Evolutionary conservation across 2,113 vertebrate species (phyloP).

Genomic region (Chauna torquata): DNA sequence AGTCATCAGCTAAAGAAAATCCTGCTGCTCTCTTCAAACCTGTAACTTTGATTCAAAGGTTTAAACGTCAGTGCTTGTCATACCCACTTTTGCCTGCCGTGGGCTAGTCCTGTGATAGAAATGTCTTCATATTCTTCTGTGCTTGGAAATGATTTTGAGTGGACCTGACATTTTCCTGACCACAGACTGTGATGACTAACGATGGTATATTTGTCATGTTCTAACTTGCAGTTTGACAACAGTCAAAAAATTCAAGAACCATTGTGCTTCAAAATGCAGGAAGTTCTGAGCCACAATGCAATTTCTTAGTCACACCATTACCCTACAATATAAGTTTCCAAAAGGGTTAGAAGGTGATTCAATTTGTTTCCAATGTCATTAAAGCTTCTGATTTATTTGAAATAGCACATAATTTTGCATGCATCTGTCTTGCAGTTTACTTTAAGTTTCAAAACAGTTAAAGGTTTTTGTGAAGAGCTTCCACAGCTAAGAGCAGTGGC

Average conservation of each 20-base stretch:
- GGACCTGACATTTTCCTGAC: constrained; percentile 32
- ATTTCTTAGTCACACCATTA: not conserved
- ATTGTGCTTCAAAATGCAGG: not conserved
- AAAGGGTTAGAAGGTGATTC: not conserved
- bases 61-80: constrained; percentile 26
- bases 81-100: not conserved
- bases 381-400: not conserved
- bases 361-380: not conserved
- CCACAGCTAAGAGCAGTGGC: not conserved
- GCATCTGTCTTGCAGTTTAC: not conserved
- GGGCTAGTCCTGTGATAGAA: not conserved
- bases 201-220: not conserved
- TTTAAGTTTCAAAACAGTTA: not conserved
- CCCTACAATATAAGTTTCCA: not conserved
- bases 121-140: not conserved
- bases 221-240: not conserved
- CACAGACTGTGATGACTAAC: constrained; percentile 19
- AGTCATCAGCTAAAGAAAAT: not conserved
- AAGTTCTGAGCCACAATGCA: not conserved
- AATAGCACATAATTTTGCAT: not conserved
- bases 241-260: not conserved
- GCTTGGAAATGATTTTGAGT: not conserved
- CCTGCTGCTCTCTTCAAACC: not conserved
- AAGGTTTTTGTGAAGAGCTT: not conserved
- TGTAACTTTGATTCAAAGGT: not conserved